Evolutionary conservation across 2,113 vertebrate genomes (phyloP).

Genomic region (Rhipidura dahli): DNA sequence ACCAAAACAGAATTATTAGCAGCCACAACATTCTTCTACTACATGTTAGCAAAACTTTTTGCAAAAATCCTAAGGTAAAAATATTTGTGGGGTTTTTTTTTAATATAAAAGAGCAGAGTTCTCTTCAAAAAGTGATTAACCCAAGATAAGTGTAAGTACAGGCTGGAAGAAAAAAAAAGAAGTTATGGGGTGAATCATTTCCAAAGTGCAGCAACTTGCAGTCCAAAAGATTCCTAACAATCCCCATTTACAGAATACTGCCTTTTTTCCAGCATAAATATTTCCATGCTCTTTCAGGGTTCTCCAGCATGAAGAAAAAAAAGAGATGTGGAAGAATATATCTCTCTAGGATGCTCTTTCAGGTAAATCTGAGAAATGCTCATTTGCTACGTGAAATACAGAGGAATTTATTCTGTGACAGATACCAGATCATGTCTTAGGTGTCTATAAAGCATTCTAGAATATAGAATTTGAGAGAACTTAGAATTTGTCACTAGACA

Average conservation of each 20-base stretch:
- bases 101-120: neutral
- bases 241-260: neutral
- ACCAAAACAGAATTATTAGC: neutral
- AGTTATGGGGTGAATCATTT: neutral
- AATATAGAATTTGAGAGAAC: neutral
- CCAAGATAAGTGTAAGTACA: neutral
- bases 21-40: neutral
- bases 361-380: neutral
- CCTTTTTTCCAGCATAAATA: neutral
- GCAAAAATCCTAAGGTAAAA: neutral
- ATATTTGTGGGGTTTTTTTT: neutral
- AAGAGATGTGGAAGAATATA: neutral
- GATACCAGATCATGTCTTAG: neutral
- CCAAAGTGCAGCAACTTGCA: neutral
- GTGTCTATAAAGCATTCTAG: neutral
- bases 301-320: neutral
- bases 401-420: neutral
- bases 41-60: neutral
- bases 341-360: neutral
- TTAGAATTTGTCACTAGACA: neutral
- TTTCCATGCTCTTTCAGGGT: neutral
- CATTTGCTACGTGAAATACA: neutral
- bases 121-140: neutral
- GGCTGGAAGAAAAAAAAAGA: neutral
- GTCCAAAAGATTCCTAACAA: neutral